Base-by-base conservation (phyloP, 2,797 vertebrate genomes). In the Phalloptychus januarius region DNA sequence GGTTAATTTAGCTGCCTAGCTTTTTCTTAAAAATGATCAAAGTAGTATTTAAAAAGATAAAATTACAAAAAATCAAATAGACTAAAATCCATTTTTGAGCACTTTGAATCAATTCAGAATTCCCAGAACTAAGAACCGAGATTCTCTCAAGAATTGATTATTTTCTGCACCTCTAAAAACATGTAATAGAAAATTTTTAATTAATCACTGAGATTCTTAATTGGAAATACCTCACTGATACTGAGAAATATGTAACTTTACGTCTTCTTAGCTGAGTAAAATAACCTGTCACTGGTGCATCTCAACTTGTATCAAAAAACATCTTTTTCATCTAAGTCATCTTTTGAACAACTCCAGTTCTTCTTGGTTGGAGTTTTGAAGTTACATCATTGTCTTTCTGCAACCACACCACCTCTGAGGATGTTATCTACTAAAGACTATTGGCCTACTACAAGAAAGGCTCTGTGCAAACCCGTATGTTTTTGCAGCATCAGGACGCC, bases 401-500 rank as follows among this genome's bases (percentile, higher is more conserved):
- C 36, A 71, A 73, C 69, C 75, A 74, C 61, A 63, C 25, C n/a
- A 31, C 70, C 81, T 85, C 76, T 45, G 36, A 74, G 79, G 1
- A 75, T 52, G 65, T 77, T 71, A 71, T 82, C 67, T 80, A 74
- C 45, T 69, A 70, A 77, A 48, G 63, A 40, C 61, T 75, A 75
- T 83, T 81, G 77, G 46, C 71, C 58, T 70, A 82, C 65, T 86
- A 86, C 80, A 56, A 56, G 52, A 80, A 78, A 74, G 1, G 31
- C 42, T 81, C 36, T 58, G 50, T 77, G 71, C 38, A 79, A 85
- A 88, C 71, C 63, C 45, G 4, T 28, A 44, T 44, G 18, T 67
- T 74, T 61, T 77, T 79, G 54, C 71, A 84, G 72, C 71, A 85
- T 81, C 7, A 45, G 44, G 31, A 77, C 86, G 79, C 75, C 83